Conservation (phyloP, 2,113 vertebrate genomes). For the Aptenodytes forsteri region DNA sequence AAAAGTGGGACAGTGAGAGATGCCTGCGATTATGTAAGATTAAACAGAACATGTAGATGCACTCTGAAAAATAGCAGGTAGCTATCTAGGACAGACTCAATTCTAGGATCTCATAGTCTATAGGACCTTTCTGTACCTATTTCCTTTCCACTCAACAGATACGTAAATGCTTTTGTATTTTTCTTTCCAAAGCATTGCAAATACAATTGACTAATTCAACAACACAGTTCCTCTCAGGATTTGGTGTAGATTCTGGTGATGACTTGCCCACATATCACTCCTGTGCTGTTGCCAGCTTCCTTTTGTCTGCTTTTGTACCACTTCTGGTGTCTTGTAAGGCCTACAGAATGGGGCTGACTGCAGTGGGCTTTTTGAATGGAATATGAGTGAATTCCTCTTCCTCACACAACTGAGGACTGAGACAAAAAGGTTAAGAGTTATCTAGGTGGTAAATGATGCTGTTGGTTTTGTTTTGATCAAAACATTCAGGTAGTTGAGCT, state of each 20-base stretch:
- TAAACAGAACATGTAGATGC: background rate
- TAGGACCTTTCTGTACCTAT: background rate
- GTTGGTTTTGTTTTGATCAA: background rate
- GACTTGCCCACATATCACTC: background rate
- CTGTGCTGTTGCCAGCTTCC: background rate
- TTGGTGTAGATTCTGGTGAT: background rate
- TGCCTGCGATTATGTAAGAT: background rate
- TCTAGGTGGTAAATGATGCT: background rate
- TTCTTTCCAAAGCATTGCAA: background rate
- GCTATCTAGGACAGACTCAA: background rate
- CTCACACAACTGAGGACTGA: background rate
- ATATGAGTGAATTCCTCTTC: background rate
- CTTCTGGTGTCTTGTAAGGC: background rate
- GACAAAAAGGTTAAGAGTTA: background rate
- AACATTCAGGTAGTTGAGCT: background rate
- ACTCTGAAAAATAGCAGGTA: background rate
- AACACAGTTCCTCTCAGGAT: background rate
- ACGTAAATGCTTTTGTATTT: background rate
- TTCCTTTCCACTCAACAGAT: background rate
- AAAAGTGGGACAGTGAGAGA: background rate
- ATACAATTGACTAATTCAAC: background rate
- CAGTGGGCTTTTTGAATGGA: background rate
- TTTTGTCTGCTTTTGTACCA: background rate
- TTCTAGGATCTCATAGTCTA: background rate
- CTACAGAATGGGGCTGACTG: accelerated